phyloP scores from a whole-genome alignment of 2,797 vertebrate genomes.

The Xenops minutus region DNA sequence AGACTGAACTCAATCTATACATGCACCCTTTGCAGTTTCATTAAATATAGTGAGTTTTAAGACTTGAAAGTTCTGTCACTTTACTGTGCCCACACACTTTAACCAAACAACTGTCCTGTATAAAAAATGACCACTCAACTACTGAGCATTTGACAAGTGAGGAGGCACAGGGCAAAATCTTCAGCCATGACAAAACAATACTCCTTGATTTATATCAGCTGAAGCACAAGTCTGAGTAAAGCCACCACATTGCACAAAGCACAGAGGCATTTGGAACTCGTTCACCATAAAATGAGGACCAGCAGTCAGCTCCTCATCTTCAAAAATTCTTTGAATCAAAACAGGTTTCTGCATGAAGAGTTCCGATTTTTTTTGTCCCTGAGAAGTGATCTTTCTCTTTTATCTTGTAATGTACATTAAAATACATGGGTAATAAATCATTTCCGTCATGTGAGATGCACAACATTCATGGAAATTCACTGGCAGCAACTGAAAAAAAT shows the following conservation, averaged over 20 bases:
- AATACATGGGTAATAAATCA: background rate
- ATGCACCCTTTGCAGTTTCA: fast-evolving
- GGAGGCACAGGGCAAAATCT: background rate
- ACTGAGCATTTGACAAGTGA: background rate
- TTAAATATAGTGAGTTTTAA: background rate
- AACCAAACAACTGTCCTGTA: background rate
- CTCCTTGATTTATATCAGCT: background rate
- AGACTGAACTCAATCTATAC: background rate
- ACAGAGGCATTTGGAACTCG: background rate
- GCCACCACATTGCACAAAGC: background rate
- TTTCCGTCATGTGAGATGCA: background rate
- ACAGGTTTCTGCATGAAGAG: background rate
- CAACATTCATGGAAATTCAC: background rate
- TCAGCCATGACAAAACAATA: background rate
- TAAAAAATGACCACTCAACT: background rate
- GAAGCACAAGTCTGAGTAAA: background rate
- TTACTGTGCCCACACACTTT: background rate
- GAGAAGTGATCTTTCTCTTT: background rate
- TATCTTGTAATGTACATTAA: background rate
- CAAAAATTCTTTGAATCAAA: background rate
- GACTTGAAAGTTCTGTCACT: background rate
- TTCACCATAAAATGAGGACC: background rate
- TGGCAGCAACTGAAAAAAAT: background rate
- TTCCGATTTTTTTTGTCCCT: background rate
- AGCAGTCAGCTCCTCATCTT: background rate